Evolutionary conservation across 2,888 invertebrate genomes (phyloP), one percentile per base, ranked within the genome.

Genomic region (Hyposoter dolosus): DNA sequence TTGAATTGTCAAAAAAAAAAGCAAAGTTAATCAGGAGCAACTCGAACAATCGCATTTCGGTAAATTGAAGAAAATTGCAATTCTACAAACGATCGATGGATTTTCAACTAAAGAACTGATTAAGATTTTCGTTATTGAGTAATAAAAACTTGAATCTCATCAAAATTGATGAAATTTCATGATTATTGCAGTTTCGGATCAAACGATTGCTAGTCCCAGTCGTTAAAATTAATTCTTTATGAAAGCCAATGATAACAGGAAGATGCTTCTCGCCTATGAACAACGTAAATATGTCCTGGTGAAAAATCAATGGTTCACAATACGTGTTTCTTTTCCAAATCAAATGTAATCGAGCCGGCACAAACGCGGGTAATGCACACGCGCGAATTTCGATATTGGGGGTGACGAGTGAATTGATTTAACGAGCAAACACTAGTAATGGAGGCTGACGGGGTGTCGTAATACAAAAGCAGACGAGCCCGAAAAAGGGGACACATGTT

Each of bases 341-440:
- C 23, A 75, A 85, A 82, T 75, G 82, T 78, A 85, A 85, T 82
- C 82, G 82, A 79, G 60, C 74, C 65, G 53, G 69, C 63, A 65
- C 75, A 79, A 85, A 81, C 69, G 28, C 23, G 28, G 3, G 32
- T 7, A 71, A 71, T 43, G 32, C 40, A 50, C 40, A 47, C 53
- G 45, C 72, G 72, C 28, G 60, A 32, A 43, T 65, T 65, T 76
- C 63, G 63, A 75, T 85, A 79, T 85, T 43, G 50, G 47, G 85
- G 84, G 77, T 47, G 76, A 63, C 50, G 76, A 79, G 68, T 85
- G 85, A 85, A 85, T 82, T 85, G 82, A 82, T 82, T 82, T 76
- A 85, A 85, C 82, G 85, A 85, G 85, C 85, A 85, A 85, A 83
- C 80, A 86, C 77, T 77, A 83, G 80, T 83, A 86, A 86, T 83